phyloP scores from a whole-genome alignment of 2,888 invertebrate genomes.

The Phragmatobia fuliginosa region DNA sequence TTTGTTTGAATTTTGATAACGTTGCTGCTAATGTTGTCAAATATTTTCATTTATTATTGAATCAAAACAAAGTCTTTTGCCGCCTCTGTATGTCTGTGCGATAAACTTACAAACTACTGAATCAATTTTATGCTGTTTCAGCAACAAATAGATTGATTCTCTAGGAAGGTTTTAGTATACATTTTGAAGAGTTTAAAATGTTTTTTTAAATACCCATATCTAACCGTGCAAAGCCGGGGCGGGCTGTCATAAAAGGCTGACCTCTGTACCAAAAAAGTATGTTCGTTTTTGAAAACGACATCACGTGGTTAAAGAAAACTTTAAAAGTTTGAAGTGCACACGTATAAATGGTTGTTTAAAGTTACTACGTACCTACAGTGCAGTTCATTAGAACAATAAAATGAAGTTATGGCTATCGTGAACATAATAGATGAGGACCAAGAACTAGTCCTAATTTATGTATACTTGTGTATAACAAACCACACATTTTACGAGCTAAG shows the following conservation, averaged over 20 bases:
- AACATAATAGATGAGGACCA: slow-evolving; percentile 14
- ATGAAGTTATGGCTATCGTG: slow-evolving; percentile 1
- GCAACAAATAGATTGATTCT: too few species aligned
- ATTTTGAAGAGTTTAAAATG: too few species aligned
- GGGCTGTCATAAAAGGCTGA: neutral
- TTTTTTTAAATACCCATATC: too few species aligned
- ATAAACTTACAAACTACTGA: too few species aligned
- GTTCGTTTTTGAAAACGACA: neutral
- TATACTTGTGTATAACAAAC: slow-evolving; percentile 1
- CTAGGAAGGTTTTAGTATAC: too few species aligned
- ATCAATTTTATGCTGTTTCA: too few species aligned
- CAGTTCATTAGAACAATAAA: slow-evolving; percentile 14
- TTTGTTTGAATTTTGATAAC: neutral
- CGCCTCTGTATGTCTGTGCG: too few species aligned
- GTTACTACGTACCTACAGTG: neutral
- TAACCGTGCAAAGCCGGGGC: too few species aligned
- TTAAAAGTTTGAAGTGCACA: neutral
- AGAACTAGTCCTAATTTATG: slow-evolving; percentile 15
- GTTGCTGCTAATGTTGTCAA: neutral
- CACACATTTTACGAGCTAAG: slow-evolving; percentile 18
- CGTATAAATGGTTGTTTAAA: neutral
- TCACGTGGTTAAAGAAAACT: neutral
- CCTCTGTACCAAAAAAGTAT: neutral
- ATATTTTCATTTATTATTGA: neutral
- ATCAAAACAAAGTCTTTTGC: too few species aligned